Evolutionary conservation across 2,113 vertebrate genomes (phyloP).

Genomic region (Mugil cephalus): DNA sequence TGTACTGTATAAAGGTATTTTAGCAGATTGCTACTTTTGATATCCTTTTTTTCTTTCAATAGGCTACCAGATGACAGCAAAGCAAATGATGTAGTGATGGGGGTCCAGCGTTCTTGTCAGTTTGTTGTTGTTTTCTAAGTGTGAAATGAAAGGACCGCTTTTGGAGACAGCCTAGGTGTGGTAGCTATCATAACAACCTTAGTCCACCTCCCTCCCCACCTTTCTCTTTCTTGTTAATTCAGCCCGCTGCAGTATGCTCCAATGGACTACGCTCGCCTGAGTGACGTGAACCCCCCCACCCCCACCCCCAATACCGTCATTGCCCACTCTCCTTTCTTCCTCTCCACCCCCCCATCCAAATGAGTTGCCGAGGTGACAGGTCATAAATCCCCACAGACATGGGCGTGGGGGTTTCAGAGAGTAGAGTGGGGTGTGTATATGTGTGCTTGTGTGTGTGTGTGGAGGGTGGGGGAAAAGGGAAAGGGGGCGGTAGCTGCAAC

Average conservation of each 20-base stretch:
- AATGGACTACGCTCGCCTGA: conserved; percentile 65
- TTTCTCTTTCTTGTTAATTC: conserved; percentile 69
- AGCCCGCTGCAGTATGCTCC: conserved; percentile 56
- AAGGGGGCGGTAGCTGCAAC: conserved; percentile 51
- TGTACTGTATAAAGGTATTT: conserved; percentile 19
- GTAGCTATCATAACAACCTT: conserved; percentile 52
- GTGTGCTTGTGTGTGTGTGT: conserved; percentile 5
- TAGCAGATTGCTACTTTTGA: conserved; percentile 43
- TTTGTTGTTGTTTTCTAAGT: conserved; percentile 34
- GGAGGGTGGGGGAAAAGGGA: conserved; percentile 13
- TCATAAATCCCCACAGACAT: conserved; percentile 85
- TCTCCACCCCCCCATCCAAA: conserved; percentile 47
- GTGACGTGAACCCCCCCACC: conserved; percentile 59
- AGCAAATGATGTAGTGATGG: conserved; percentile 65
- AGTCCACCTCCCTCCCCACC: not conserved
- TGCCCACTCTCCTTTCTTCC: conserved; percentile 31
- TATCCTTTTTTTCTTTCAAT: conserved; percentile 25
- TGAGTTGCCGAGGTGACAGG: conserved; percentile 79
- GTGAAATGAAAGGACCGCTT: conserved; percentile 55
- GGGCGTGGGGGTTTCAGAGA: conserved; percentile 37
- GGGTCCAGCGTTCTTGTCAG: conserved; percentile 52
- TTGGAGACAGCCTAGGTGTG: conserved; percentile 48
- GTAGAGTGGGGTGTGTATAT: conserved; percentile 12
- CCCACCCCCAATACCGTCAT: conserved; percentile 27
- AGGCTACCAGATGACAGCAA: conserved; percentile 49